Evolutionary conservation across 2,797 vertebrate genomes (phyloP).

Genomic region (Myiothlypis coronata): DNA sequence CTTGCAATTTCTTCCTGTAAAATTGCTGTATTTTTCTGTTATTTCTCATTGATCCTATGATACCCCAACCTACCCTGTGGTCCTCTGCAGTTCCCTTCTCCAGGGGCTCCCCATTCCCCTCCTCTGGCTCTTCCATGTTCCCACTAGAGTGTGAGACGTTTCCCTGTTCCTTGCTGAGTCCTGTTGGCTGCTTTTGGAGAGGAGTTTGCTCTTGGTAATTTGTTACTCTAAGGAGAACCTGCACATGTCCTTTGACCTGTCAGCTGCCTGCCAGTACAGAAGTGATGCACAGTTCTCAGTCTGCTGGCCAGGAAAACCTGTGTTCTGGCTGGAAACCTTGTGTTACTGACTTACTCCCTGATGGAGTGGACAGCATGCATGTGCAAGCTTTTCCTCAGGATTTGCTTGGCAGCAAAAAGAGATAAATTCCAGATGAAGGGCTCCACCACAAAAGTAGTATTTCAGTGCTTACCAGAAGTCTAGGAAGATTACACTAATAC

Average conservation of each 20-base stretch:
- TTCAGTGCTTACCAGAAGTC: not conserved
- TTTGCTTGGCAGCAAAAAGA: not conserved
- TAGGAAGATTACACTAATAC: not conserved
- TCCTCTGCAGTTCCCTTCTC: not conserved
- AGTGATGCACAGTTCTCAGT: not conserved
- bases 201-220: not conserved
- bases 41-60: not conserved
- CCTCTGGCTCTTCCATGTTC: not conserved
- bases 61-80: not conserved
- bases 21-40: not conserved
- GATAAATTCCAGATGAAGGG: not conserved
- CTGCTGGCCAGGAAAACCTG: not conserved
- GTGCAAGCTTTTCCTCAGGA: not conserved
- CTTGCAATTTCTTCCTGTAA: not conserved
- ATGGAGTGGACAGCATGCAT: not conserved
- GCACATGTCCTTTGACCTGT: not conserved
- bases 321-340: not conserved
- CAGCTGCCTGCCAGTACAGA: not conserved
- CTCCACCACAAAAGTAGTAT: not conserved
- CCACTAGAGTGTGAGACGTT: rapidly evolving
- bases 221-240: not conserved
- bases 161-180: rapidly evolving
- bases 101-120: not conserved
- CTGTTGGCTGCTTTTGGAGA: not conserved
- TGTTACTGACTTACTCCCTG: not conserved